Percentiles rank a stretch among this genome's conserved stretches.
phyloP scores from a whole-genome alignment of 1,140 invertebrate genomes.

The Brachionus paranguensis region DNA sequence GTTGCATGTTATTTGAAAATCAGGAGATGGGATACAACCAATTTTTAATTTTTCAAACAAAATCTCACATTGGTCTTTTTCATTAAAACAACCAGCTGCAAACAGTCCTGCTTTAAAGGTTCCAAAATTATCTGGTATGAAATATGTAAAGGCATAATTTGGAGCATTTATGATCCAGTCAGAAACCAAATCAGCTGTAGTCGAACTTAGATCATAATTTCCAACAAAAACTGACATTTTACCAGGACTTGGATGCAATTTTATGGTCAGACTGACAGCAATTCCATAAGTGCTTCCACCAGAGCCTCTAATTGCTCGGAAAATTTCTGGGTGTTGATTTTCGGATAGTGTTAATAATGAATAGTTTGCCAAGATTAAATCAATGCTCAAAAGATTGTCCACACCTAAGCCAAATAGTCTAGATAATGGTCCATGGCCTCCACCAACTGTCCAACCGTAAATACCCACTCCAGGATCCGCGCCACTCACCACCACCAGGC shows the following conservation, averaged over 20 bases:
- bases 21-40: not conserved
- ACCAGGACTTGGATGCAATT: constrained; percentile 41
- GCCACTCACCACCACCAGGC: constrained; percentile 40
- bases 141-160: not conserved
- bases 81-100: not conserved
- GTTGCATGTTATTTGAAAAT: not conserved
- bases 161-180: constrained; percentile 9
- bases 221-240: not conserved
- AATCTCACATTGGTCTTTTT: not conserved
- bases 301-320: constrained; percentile 46
- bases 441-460: constrained; percentile 45
- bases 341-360: not conserved
- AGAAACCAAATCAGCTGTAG: not conserved
- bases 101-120: not conserved
- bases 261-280: constrained; percentile 42
- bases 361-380: constrained; percentile 43
- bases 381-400: constrained; percentile 44
- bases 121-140: not conserved
- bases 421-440: constrained; percentile 45
- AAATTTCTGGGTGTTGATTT: constrained; percentile 42
- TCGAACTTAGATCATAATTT: not conserved
- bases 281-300: constrained; percentile 46
- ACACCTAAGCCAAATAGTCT: constrained; percentile 45
- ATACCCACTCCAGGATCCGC: constrained; percentile 43
- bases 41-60: not conserved